Percentiles rank a stretch among this genome's conserved stretches.
These are phyloP conservation scores for Steinernema carpocapsae DNA, from an alignment of 2,888 invertebrate genomes.

Conservation along the genomic window DNA sequence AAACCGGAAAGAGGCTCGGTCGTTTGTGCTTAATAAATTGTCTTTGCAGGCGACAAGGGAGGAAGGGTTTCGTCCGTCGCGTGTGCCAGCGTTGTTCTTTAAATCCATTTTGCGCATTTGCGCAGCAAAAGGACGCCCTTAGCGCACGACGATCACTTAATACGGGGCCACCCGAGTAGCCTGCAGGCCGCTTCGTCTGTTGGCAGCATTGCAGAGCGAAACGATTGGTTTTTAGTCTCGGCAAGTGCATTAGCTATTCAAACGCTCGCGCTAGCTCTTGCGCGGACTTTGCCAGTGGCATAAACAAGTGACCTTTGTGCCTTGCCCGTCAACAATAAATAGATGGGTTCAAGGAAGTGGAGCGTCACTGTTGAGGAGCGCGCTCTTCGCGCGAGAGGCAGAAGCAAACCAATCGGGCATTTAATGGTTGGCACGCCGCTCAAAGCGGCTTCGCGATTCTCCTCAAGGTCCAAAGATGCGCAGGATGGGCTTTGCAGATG, in stretches of 20 bases:
- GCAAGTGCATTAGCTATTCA: conserved; percentile 31
- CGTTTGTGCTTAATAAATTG: neutral
- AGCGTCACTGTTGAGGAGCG: neutral
- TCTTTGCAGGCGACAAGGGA: neutral
- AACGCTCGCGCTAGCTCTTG: conserved; percentile 15
- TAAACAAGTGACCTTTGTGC: conserved; percentile 30
- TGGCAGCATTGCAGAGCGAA: conserved; percentile 21
- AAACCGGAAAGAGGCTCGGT: conserved; percentile 24
- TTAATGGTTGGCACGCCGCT: neutral
- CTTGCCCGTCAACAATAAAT: conserved; percentile 30
- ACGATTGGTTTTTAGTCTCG: conserved; percentile 33
- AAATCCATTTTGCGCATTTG: neutral
- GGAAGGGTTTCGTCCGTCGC: neutral
- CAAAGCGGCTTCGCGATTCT: neutral
- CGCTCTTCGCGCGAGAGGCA: conserved; percentile 1
- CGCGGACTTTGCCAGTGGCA: conserved; percentile 26
- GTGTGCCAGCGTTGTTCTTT: conserved; percentile 15
- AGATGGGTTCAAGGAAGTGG: conserved; percentile 32
- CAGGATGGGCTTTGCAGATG: conserved; percentile 15
- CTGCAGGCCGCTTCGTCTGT: conserved; percentile 14
- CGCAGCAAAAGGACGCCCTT: conserved; percentile 19
- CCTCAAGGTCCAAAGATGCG: neutral
- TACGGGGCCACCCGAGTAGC: conserved; percentile 34
- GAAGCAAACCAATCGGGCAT: neutral
- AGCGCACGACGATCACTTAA: conserved; percentile 29